Evolutionary conservation across 2,888 invertebrate species (phyloP).

Genomic region (Rhopalosiphum nymphaeae): DNA sequence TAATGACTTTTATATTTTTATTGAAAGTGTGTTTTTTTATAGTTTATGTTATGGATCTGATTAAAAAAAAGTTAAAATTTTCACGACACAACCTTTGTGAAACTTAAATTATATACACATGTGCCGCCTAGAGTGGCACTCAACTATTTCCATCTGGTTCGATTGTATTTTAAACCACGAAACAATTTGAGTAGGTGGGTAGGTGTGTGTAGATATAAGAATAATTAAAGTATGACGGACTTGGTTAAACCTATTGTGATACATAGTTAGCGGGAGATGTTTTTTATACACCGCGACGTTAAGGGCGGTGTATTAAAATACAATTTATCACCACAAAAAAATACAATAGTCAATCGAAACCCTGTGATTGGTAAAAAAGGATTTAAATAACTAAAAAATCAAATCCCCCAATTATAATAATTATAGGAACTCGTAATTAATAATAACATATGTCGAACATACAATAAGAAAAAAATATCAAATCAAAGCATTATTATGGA

Average conservation of each 20-base stretch:
- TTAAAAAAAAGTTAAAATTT: not conserved
- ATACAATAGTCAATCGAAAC: not conserved
- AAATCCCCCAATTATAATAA: too few relatives aligned
- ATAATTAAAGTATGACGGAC: not conserved
- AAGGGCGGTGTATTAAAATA: not conserved
- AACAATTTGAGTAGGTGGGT: not conserved
- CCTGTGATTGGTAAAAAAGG: not conserved
- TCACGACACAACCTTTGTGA: not conserved
- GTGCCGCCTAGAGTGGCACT: not conserved
- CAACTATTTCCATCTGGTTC: not conserved
- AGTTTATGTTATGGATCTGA: not conserved
- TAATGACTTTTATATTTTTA: not conserved
- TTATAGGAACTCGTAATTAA: too few relatives aligned
- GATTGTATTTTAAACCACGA: not conserved
- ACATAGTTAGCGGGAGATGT: not conserved
- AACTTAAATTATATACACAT: not conserved
- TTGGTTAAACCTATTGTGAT: not conserved
- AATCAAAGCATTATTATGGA: too few relatives aligned
- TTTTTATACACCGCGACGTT: not conserved
- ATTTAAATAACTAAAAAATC: not conserved
- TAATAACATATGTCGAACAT: too few relatives aligned
- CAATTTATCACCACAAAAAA: not conserved
- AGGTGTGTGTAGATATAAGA: not conserved
- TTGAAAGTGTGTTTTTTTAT: not conserved
- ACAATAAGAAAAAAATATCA: too few relatives aligned